Conservation (phyloP, 35 echinoderm and acorn worm genomes). For the Chiridota heheva region DNA sequence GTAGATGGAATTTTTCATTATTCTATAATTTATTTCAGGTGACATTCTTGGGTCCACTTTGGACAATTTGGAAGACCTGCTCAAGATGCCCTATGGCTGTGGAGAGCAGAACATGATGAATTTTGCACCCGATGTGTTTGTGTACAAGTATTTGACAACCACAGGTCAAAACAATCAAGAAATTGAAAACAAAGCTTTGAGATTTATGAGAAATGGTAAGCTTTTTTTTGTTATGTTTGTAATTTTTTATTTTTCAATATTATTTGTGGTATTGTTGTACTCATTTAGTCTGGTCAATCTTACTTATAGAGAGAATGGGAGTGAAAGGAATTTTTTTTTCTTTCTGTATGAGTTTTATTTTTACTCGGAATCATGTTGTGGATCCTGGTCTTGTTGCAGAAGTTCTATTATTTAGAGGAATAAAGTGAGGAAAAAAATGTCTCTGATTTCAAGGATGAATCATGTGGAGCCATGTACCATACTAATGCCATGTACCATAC, state of each 20-base stretch:
- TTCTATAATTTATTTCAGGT: slow-evolving; percentile 41
- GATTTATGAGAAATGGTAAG: slow-evolving; percentile 83
- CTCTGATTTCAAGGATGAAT: too few relatives aligned
- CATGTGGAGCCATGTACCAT: too few relatives aligned
- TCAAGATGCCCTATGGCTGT: slow-evolving; percentile 78
- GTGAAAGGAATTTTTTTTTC: not conserved
- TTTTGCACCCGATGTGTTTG: slow-evolving; percentile 98
- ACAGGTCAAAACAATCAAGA: slow-evolving; percentile 55
- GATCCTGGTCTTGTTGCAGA: not conserved
- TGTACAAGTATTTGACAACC: slow-evolving; percentile 75
- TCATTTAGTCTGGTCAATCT: not conserved
- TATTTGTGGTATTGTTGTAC: not conserved
- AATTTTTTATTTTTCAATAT: not conserved
- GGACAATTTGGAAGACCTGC: slow-evolving; percentile 66
- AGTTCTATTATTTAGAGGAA: too few relatives aligned
- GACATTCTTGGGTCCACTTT: slow-evolving; percentile 94
- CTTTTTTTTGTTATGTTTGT: too few relatives aligned
- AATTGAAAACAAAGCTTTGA: slow-evolving; percentile 68
- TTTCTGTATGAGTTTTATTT: not conserved
- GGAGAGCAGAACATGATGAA: slow-evolving; percentile 98
- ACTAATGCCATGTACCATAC: too few relatives aligned
- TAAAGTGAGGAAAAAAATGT: too few relatives aligned
- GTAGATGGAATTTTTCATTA: not conserved
- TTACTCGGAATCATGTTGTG: not conserved
- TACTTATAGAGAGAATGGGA: not conserved